Conservation (phyloP, 2,113 vertebrate species). For the Cairina moschata region DNA sequence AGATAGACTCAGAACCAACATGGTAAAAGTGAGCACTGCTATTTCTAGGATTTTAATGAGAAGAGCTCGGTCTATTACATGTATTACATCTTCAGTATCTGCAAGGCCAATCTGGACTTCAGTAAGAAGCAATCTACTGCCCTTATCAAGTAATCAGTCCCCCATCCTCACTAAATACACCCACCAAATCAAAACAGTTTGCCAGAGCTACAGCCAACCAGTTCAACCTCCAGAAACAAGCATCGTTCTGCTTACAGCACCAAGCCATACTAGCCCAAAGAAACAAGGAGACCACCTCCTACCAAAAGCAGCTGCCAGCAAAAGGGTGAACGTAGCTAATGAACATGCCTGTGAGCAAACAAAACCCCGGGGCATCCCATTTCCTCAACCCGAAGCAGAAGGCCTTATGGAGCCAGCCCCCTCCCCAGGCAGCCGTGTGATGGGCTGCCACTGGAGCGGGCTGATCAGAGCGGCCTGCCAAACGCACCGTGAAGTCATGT, state of each 20-base stretch:
- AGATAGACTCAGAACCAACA: not conserved
- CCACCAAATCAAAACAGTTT: not conserved
- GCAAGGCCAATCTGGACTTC: not conserved
- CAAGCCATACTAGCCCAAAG: not conserved
- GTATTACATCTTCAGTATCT: not conserved
- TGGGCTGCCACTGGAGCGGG: not conserved
- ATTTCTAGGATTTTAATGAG: not conserved
- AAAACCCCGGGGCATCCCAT: accelerated
- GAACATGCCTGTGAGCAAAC: not conserved
- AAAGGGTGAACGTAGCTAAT: not conserved
- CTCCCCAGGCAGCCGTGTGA: accelerated
- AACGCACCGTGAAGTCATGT: not conserved
- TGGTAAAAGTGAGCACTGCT: not conserved
- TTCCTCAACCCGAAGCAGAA: not conserved
- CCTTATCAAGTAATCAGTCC: not conserved
- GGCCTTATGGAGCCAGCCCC: not conserved
- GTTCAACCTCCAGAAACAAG: not conserved
- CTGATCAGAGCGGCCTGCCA: not conserved
- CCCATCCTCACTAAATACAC: not conserved
- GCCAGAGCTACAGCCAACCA: not conserved
- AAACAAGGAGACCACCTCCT: not conserved
- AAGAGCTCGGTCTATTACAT: not conserved
- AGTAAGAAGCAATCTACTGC: not conserved
- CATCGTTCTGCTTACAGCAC: not conserved
- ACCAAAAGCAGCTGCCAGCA: accelerated